phyloP scores from a whole-genome alignment of 2,888 invertebrate species.

The Papilio demoleus region DNA sequence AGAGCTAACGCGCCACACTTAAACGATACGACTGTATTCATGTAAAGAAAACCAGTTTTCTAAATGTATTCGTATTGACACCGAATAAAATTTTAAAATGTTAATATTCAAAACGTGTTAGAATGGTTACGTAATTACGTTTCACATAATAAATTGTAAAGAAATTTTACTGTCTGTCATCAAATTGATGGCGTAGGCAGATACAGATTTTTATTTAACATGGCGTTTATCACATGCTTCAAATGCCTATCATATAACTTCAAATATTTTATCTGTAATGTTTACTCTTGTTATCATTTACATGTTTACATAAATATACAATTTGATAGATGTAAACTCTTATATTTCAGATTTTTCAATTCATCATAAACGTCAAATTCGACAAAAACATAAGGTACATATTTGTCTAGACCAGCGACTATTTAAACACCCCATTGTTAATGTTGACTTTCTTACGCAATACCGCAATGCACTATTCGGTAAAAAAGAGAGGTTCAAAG shows the following conservation, averaged over 20 bases:
- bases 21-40: slow-evolving; percentile 9
- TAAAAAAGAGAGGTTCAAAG: neutral
- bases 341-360: neutral
- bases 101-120: neutral
- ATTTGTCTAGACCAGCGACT: too few relatives aligned
- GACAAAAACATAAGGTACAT: too few relatives aligned
- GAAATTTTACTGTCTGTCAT: neutral
- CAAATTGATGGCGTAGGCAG: neutral
- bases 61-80: neutral
- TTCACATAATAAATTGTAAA: slow-evolving; percentile 2
- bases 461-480: neutral
- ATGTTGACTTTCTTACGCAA: neutral
- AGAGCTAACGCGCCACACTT: slow-evolving; percentile 34
- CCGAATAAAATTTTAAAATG: neutral
- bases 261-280: neutral
- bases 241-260: too few relatives aligned
- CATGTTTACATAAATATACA: neutral
- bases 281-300: slow-evolving; percentile 4
- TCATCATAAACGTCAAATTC: too few relatives aligned
- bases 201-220: neutral
- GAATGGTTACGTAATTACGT: neutral
- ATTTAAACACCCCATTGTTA: neutral
- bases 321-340: neutral
- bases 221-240: neutral
- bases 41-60: slow-evolving; percentile 7